Conservation (phyloP, 1,140 invertebrate species). For the Ladona fulva region DNA sequence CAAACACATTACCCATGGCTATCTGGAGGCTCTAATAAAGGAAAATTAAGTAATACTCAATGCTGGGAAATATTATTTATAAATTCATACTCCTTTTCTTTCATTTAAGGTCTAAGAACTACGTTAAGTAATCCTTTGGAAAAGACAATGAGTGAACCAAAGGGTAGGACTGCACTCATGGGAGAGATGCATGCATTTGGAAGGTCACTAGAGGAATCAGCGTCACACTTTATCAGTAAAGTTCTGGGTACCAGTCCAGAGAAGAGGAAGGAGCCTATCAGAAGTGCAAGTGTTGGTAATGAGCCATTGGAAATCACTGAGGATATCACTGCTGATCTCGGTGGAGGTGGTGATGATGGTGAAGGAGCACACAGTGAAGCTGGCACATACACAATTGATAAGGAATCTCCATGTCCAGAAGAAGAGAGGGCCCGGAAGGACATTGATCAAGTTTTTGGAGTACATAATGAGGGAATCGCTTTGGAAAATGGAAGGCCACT, state of each 20-base stretch:
- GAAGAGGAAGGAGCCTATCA: not conserved
- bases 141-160: not conserved
- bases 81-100: too few species aligned
- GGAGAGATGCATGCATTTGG: constrained; percentile 3
- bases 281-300: not conserved
- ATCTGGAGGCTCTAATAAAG: too few species aligned
- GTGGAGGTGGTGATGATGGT: not conserved
- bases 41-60: too few species aligned
- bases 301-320: not conserved
- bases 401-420: constrained; percentile 65
- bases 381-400: constrained; percentile 81
- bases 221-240: not conserved
- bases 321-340: not conserved
- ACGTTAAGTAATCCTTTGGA: not conserved
- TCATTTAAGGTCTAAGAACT: not conserved
- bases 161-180: not conserved
- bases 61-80: too few species aligned
- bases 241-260: not conserved
- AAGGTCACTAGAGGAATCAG: not conserved
- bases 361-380: constrained; percentile 49
- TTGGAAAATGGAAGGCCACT: not conserved
- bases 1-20: too few species aligned
- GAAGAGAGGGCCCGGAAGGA: constrained; percentile 77
- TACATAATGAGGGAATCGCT: constrained; percentile 36
- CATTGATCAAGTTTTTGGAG: constrained; percentile 68